Conservation (phyloP, 2,113 vertebrate genomes). For the Falcunculus frontatus region DNA sequence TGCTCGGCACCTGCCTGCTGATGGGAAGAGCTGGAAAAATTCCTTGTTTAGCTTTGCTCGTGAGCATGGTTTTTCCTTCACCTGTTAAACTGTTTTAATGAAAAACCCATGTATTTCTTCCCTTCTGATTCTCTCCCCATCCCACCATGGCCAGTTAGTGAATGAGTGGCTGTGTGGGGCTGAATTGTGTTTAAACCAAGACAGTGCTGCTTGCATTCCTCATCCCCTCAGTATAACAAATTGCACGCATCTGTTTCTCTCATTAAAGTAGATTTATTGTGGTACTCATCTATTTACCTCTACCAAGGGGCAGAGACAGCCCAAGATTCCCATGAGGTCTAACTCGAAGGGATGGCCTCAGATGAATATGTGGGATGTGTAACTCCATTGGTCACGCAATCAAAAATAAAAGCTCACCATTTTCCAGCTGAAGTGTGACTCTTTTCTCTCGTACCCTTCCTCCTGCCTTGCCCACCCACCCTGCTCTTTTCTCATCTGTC, state of each 20-base stretch:
- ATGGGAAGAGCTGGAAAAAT: not conserved
- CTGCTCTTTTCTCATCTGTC: not conserved
- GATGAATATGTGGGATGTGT: not conserved
- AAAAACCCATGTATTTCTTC: not conserved
- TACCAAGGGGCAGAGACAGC: not conserved
- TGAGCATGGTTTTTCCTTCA: not conserved
- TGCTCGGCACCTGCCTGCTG: not conserved
- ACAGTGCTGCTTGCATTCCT: not conserved
- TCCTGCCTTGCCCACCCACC: not conserved
- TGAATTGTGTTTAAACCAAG: fast-evolving
- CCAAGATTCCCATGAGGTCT: not conserved
- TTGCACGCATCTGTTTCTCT: not conserved
- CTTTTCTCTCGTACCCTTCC: not conserved
- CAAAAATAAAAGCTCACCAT: not conserved
- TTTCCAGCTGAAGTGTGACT: not conserved
- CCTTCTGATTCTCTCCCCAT: not conserved
- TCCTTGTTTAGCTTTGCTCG: not conserved
- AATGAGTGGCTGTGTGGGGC: too few species aligned
- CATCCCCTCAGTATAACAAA: not conserved
- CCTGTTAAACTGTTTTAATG: not conserved
- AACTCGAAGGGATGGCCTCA: not conserved
- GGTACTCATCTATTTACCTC: not conserved
- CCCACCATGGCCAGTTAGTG: too few species aligned
- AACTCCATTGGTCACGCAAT: not conserved
- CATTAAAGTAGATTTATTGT: not conserved